Evolutionary conservation across 2,797 vertebrate genomes (phyloP), one percentile per base, ranked within the genome.

Genomic region (Myiotriccus ornatus): DNA sequence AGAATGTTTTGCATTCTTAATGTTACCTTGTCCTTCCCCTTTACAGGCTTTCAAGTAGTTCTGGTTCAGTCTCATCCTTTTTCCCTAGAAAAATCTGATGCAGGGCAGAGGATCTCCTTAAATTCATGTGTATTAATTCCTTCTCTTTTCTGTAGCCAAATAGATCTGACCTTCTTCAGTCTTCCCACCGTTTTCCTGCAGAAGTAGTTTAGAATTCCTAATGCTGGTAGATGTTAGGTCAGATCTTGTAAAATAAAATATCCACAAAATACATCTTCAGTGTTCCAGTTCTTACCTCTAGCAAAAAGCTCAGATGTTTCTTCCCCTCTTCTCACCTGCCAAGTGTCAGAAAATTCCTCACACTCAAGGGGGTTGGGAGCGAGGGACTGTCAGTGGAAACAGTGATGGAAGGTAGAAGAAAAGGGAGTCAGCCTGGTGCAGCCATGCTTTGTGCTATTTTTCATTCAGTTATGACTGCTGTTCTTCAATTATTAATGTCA

Each of bases 401-500:
- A 21, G 25, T 23, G 47, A 32, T 65, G 41, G 67, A 68, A 85
- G 8, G 24, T 68, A 35, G 44, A 56, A 88, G 77, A 39, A 8
- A 41, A 41, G 50, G 27, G 14, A 76, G 34, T 74, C 47, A 34
- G 11, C 35, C 32, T 67, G n/a, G 18, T 83, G 35, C 63, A 89
- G 53, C 55, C 24, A 4, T 74, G 53, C 87, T 84, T 57, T 74
- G 46, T 85, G 57, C 59, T 92, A 3, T 69, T 84, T 93, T 75
- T 78, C 47, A 34, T 89, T 95, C 53, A 53, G 22, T 74, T 90
- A 25, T 57, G 53, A 77, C 47, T 75, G 28, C 62, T 64, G 12
- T 76, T 89, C 57, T 70, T 95, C n/a, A 89, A 28, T 80, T 73
- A 73, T 79, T 94, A 50, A 89, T 81, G 41, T 68, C 52, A n/a